phyloP scores from a whole-genome alignment of 2,888 invertebrate species.

The Amphipoea oculea region DNA sequence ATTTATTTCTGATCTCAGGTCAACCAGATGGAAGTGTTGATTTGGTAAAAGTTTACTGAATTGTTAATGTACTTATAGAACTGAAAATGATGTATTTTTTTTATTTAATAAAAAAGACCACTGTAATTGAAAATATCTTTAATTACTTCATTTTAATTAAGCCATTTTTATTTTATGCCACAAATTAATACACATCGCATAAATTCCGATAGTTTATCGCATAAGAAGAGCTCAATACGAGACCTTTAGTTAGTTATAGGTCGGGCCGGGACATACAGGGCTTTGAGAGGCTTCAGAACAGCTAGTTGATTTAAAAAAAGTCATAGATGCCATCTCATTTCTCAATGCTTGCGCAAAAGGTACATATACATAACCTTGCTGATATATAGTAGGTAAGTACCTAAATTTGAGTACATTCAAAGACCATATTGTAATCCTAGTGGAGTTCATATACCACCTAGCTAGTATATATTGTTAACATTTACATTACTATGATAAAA shows the following conservation, averaged over 20 bases:
- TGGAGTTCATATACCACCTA: neutral
- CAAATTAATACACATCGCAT: neutral
- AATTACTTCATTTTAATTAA: neutral
- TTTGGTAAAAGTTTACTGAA: conserved; percentile 89
- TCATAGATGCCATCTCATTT: neutral
- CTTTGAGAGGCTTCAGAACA: neutral
- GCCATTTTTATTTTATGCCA: neutral
- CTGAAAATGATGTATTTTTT: conserved; percentile 89
- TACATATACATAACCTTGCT: neutral
- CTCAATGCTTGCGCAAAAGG: neutral
- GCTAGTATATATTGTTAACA: neutral
- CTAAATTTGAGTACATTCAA: neutral
- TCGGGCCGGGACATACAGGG: neutral
- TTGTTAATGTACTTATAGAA: conserved; percentile 90
- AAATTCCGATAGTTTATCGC: neutral
- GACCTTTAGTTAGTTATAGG: neutral
- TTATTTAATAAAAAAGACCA: conserved; percentile 89
- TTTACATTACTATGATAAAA: neutral
- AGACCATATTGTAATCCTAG: neutral
- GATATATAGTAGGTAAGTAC: neutral
- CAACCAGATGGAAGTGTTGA: conserved; percentile 85
- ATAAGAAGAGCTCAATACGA: neutral
- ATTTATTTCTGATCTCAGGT: conserved; percentile 88
- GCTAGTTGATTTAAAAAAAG: neutral
- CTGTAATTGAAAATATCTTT: conserved; percentile 75